Evolutionary conservation across 2,888 invertebrate genomes (phyloP).

Genomic region (Thecophora atra): DNA sequence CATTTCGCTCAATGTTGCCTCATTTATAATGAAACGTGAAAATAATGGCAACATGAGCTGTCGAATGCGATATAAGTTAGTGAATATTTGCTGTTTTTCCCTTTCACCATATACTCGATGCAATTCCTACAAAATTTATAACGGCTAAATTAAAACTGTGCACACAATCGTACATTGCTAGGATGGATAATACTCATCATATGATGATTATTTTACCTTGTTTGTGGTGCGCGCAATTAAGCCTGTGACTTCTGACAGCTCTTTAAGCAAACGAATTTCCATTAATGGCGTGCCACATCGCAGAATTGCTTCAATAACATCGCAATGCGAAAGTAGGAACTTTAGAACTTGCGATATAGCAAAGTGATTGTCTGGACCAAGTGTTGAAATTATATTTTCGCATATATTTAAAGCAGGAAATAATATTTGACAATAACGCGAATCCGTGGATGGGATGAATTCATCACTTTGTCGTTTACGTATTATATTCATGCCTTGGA

Average conservation of each 20-base stretch:
- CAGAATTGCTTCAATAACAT: constrained; percentile 81
- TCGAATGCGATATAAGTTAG: constrained; percentile 75
- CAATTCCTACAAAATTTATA: constrained; percentile 56
- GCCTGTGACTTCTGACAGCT: constrained; percentile 80
- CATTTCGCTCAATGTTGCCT: constrained; percentile 59
- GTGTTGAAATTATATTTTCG: constrained; percentile 81
- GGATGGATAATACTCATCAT: too few relatives aligned
- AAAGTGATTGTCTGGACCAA: constrained; percentile 85
- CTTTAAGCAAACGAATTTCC: constrained; percentile 74
- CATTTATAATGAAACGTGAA: constrained; percentile 73
- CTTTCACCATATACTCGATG: constrained; percentile 56
- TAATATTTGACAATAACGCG: constrained; percentile 83
- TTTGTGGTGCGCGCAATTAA: constrained; percentile 77
- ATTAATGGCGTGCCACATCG: constrained; percentile 75
- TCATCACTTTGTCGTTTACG: constrained; percentile 53
- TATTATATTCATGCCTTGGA: constrained; percentile 58
- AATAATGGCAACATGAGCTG: constrained; percentile 79
- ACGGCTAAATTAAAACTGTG: not conserved
- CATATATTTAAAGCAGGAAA: constrained; percentile 84
- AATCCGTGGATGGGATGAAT: constrained; percentile 73
- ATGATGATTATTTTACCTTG: constrained; percentile 58
- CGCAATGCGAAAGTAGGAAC: constrained; percentile 82
- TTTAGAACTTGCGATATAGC: constrained; percentile 83
- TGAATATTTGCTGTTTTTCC: constrained; percentile 68
- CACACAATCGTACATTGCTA: not conserved